A percentile compares a stretch with the other conserved stretches of the same genome.
These are phyloP conservation scores for Pseudonaja textilis DNA, from an alignment of 2,113 vertebrate species.

Conservation along the genomic window DNA sequence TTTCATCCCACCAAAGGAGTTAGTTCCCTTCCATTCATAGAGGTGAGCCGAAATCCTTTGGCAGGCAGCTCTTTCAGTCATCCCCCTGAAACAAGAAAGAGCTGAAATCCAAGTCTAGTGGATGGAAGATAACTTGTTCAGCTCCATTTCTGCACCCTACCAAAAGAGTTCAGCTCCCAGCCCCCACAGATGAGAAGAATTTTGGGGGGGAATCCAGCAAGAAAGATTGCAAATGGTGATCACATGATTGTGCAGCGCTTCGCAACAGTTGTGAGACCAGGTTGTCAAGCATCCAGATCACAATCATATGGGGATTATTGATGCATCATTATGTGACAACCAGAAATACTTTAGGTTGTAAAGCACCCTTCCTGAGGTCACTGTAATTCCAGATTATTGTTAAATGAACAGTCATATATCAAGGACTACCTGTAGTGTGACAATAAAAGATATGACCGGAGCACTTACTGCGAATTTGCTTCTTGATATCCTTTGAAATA, in stretches of 20 bases:
- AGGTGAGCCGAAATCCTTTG: neutral
- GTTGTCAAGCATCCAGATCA: neutral
- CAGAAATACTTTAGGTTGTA: neutral
- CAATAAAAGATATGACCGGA: conserved; percentile 6
- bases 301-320: neutral
- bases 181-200: neutral
- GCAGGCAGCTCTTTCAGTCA: neutral
- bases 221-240: neutral
- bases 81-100: neutral
- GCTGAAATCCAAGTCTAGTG: neutral
- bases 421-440: neutral
- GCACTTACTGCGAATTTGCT: conserved; percentile 80
- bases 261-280: neutral
- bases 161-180: neutral
- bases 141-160: neutral
- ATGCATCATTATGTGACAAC: neutral
- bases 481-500: conserved; percentile 79
- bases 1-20: neutral
- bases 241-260: neutral
- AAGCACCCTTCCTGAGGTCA: neutral
- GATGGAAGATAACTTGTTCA: neutral
- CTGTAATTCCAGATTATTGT: neutral
- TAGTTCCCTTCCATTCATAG: neutral
- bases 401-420: neutral
- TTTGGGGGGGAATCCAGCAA: neutral